Base-by-base conservation (phyloP, 2,888 invertebrate genomes). In the Alviniconcha strummeri region DNA sequence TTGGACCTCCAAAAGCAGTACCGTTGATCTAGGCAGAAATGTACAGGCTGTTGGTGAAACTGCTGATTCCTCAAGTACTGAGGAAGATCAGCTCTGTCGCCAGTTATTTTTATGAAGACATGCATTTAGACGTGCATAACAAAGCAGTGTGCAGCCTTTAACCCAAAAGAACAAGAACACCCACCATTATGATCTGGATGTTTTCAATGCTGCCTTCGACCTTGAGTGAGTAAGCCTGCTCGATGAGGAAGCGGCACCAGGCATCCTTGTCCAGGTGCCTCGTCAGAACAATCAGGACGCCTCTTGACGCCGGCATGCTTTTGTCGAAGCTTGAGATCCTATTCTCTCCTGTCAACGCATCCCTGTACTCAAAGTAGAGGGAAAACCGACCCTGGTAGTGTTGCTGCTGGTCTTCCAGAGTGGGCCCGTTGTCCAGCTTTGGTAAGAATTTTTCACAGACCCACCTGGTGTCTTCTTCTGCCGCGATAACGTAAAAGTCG, bases 401-500 rank as follows among this genome's bases (percentile, higher is more conserved):
- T n/a, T 64, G 15, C 54, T 64, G n/a, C 13, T 0, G 77, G 55
- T 69, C 82, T 2, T 54, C 54, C n/a, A 36, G 5, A 9, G 56
- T 69, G 19, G 55, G 13, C 7, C 57, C 69, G 9, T 82, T 82
- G 67, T 82, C 82, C 56, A 82, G 56, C 8, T 4, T 13, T 4
- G 82, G 82, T 56, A 82, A 55, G 11, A 82, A 64, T 7, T 69
- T 69, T n/a, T 69, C 57, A 19, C 9, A n/a, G 19, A 82, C 82
- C 76, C 67, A 82, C 19, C 19, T 5, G 15, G 15, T 55, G 19
- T 82, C 82, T 19, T 77, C 82, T 9, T 82, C 55, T 54, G 72
- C 56, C n/a, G 60, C 55, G 67, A 82, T 60, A 19, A 82, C 60
- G 69, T 76, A 82, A 71, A 69, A 82, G 67, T 82, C 69, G 69